Base-by-base conservation (phyloP, 1,140 invertebrate genomes). In the Dryas iulia region DNA sequence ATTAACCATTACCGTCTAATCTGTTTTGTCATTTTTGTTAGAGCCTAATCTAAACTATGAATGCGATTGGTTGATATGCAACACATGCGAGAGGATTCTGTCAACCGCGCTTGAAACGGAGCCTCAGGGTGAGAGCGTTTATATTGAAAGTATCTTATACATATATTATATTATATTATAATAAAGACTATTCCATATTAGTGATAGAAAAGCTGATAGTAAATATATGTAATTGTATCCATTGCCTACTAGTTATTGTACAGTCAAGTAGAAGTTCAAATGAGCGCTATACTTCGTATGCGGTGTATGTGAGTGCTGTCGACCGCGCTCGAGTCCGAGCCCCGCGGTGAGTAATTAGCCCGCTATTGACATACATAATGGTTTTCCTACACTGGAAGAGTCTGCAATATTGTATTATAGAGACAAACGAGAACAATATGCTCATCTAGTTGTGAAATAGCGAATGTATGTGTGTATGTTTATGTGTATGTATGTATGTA, bases 1-100 rank as follows among this genome's bases (percentile, higher is more conserved):
- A n/a, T n/a, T n/a, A n/a, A n/a, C n/a, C n/a, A n/a, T n/a, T n/a
- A n/a, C n/a, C n/a, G n/a, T n/a, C n/a, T n/a, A n/a, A n/a, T n/a
- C n/a, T n/a, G n/a, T n/a, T n/a, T n/a, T n/a, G n/a, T 21, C 6
- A 8, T 1, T 47, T 47, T 47, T 10, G 1, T 6, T 47, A 47
- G 39, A 47, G 18, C 8, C 39, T 2, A 47, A 47, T 47, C 39
- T 18, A 47, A 47, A 47, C 39, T 47, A 11, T 52, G 86, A 84
- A 61, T 78, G 81, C 5, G 86, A 87, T 23, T 90, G 88, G 88
- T 74, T 89, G 0, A 79, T 90, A 1, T 90, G 88, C 58, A 66
- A 73, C 63, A 58, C 84, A n/a, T 90, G 88, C 69, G 79, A 87
- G 65, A 79, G 88, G 64, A 85, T 89, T 11, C 63, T 87, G 47